A percentile compares a stretch with the other conserved stretches of the same genome.
Evolutionary conservation across 2,113 vertebrate species (phyloP).

Genomic region (Narcine bancroftii): DNA sequence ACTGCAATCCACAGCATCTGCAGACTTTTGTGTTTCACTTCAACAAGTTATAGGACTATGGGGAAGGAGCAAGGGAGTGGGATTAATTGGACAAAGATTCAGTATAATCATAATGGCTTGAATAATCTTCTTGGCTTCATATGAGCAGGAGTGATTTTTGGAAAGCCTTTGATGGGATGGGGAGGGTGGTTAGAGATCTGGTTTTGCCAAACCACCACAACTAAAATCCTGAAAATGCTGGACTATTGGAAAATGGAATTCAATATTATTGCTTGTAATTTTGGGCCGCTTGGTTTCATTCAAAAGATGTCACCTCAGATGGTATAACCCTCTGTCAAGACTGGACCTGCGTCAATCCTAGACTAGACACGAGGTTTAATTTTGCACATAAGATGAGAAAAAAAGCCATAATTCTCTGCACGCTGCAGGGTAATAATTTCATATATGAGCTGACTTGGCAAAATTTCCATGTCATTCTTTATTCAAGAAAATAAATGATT

Average conservation of each 20-base stretch:
- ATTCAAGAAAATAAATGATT: not conserved
- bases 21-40: no score
- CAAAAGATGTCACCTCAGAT: not conserved
- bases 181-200: not conserved
- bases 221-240: no score
- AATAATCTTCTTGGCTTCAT: no score
- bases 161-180: not conserved
- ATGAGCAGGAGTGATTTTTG: no score
- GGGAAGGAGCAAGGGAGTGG: not conserved
- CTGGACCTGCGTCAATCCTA: not conserved
- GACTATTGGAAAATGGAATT: no score
- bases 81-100: not conserved
- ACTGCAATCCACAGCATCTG: no score
- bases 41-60: not conserved
- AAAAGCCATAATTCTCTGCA: not conserved
- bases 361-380: not conserved
- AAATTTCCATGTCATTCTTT: not conserved
- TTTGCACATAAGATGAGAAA: not conserved
- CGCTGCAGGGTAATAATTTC: not conserved
- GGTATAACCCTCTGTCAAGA: no score
- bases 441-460: not conserved
- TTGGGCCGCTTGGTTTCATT: no score
- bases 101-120: no score
- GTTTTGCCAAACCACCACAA: no score
- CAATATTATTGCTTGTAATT: no score